Conservation (phyloP, 2,888 invertebrate species). For the Leptopilina syphax region DNA sequence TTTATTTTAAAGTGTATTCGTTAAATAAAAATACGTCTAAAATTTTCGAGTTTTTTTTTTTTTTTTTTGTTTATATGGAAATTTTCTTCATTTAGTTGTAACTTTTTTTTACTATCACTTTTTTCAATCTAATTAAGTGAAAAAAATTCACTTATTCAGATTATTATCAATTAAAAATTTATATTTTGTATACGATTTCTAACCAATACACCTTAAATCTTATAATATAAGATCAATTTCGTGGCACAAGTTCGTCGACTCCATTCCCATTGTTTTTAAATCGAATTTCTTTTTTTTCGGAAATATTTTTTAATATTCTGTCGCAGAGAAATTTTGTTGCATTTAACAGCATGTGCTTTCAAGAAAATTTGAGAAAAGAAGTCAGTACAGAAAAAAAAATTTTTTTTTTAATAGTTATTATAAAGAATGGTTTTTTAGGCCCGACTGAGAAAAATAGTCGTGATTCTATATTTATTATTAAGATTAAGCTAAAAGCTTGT, state of each 20-base stretch:
- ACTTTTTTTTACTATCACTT: not conserved
- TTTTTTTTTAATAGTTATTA: constrained; percentile 30
- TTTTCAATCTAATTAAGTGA: too few species aligned
- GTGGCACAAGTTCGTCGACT: constrained; percentile 23
- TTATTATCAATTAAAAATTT: too few species aligned
- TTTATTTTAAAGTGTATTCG: constrained; percentile 27
- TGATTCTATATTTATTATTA: constrained; percentile 38
- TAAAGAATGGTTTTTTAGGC: constrained; percentile 62
- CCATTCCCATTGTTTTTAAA: constrained; percentile 38
- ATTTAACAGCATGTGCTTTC: constrained; percentile 66
- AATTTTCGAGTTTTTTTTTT: not conserved
- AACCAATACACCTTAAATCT: constrained; percentile 20
- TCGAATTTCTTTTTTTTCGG: constrained; percentile 3
- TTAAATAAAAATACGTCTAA: constrained; percentile 17
- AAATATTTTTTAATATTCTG: constrained; percentile 33
- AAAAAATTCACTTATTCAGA: too few species aligned
- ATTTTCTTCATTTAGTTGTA: too few species aligned
- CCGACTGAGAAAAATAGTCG: constrained; percentile 66
- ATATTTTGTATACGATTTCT: constrained; percentile 14
- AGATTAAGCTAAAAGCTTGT: constrained; percentile 52
- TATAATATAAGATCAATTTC: constrained; percentile 21
- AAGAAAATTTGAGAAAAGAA: constrained; percentile 61
- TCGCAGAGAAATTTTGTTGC: constrained; percentile 57
- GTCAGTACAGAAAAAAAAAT: constrained; percentile 52
- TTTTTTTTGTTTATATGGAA: not conserved